Conservation (phyloP, 35 echinoderm and acorn worm species). For the Eucidaris tribuloides region DNA sequence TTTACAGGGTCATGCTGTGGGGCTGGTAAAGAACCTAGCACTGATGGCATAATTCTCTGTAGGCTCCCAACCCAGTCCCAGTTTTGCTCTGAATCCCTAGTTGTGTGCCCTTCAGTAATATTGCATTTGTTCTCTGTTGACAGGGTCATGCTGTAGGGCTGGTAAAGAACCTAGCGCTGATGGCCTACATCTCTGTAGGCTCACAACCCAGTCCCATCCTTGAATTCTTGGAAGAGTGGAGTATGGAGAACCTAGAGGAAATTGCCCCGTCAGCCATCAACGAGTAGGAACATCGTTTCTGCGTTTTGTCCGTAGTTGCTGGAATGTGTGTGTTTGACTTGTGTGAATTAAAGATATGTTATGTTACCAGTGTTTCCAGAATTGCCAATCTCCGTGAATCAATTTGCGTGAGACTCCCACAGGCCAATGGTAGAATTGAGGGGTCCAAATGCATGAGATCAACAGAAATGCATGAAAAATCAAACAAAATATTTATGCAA, state of each 20-base stretch:
- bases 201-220: conserved; percentile 96
- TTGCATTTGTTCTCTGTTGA: background rate
- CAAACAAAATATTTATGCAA: no score
- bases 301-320: no score
- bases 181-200: conserved; percentile 98
- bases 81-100: no score
- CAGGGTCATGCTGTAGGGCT: conserved; percentile 99
- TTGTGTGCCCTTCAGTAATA: no score
- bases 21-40: conserved; percentile 98
- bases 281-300: conserved; percentile 78
- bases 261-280: conserved; percentile 96
- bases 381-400: no score
- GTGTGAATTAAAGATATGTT: no score
- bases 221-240: conserved; percentile 99
- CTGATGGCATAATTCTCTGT: conserved; percentile 99
- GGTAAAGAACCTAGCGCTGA: conserved; percentile 98
- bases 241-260: conserved; percentile 99
- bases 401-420: no score
- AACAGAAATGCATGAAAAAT: no score
- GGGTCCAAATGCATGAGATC: no score
- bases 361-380: no score
- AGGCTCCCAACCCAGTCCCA: conserved; percentile 92
- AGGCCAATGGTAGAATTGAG: no score
- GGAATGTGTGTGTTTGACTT: no score
- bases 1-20: conserved; percentile 98